Conservation (phyloP, 2,113 vertebrate species). For the Alaudala cheleensis region DNA sequence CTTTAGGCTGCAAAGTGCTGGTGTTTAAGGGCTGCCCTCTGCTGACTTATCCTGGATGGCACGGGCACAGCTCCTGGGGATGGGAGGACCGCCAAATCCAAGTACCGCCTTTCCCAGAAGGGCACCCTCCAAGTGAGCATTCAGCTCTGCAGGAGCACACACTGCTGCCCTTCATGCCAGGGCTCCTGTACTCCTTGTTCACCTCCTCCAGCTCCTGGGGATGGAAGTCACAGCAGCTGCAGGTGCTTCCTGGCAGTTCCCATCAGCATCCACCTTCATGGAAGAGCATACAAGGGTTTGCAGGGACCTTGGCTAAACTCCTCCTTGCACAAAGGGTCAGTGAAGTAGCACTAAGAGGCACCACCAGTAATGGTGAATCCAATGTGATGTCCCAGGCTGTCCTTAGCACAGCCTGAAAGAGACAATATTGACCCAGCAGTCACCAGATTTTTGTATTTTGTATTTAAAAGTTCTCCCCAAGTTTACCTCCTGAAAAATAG, state of each 20-base stretch:
- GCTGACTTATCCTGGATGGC: background rate
- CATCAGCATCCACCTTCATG: constrained; percentile 74
- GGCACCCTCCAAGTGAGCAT: background rate
- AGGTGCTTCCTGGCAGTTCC: constrained; percentile 74
- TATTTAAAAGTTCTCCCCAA: background rate
- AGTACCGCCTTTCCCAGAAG: background rate
- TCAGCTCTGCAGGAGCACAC: background rate
- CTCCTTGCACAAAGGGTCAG: constrained; percentile 67
- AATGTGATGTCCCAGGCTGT: background rate
- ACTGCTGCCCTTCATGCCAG: background rate
- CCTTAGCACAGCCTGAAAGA: background rate
- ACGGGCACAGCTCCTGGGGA: background rate
- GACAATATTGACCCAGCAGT: background rate
- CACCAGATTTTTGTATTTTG: background rate
- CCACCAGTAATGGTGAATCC: background rate
- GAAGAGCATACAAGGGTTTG: constrained; percentile 74
- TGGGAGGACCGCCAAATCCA: background rate
- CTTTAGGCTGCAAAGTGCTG: background rate
- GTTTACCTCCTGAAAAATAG: background rate
- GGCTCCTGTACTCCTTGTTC: background rate
- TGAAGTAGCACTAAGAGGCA: background rate
- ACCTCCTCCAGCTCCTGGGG: constrained; percentile 59
- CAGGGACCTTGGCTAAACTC: constrained; percentile 65
- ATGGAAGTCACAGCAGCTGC: constrained; percentile 73
- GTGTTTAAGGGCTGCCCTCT: background rate